These are phyloP conservation scores for Zalophus californianus DNA, from an alignment of 2,797 vertebrate genomes.

Conservation along the genomic window DNA sequence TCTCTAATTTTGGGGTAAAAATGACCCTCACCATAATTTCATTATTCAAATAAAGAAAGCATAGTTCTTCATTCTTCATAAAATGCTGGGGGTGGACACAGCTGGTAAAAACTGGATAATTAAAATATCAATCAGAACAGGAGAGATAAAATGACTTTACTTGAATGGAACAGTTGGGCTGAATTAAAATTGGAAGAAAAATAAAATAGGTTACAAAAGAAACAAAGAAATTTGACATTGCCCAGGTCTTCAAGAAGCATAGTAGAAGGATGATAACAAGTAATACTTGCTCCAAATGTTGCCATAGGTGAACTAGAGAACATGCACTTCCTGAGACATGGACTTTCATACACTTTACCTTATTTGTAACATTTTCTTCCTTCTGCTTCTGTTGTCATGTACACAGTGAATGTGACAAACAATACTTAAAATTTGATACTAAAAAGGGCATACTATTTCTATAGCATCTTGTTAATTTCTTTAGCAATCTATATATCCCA, in stretches of 20 bases:
- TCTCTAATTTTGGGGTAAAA: not conserved
- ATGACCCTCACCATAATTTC: slow-evolving; percentile 2
- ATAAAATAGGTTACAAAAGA: slow-evolving; percentile 64
- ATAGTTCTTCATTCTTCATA: slow-evolving; percentile 48
- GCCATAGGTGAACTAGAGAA: slow-evolving; percentile 14
- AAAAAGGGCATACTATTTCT: not conserved
- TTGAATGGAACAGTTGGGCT: slow-evolving; percentile 59
- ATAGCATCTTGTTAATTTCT: slow-evolving; percentile 19
- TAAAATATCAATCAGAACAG: slow-evolving; percentile 66
- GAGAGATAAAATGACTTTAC: slow-evolving; percentile 55
- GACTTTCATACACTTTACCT: not conserved
- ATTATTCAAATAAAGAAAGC: slow-evolving; percentile 62
- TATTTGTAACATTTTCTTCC: not conserved
- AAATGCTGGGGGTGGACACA: slow-evolving; percentile 3
- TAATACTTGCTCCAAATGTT: slow-evolving; percentile 36
- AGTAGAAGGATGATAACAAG: slow-evolving; percentile 41
- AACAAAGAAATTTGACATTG: slow-evolving; percentile 57
- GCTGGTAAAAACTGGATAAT: slow-evolving; percentile 65
- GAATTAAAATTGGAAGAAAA: slow-evolving; percentile 63
- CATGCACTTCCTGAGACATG: not conserved
- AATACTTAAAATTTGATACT: slow-evolving; percentile 19
- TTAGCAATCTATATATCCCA: not conserved
- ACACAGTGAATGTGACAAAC: not conserved
- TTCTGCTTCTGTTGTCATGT: slow-evolving; percentile 8
- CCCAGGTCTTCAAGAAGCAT: not conserved